Base-by-base conservation (phyloP, 2,888 invertebrate species). In the Agriopis aurantiaria region DNA sequence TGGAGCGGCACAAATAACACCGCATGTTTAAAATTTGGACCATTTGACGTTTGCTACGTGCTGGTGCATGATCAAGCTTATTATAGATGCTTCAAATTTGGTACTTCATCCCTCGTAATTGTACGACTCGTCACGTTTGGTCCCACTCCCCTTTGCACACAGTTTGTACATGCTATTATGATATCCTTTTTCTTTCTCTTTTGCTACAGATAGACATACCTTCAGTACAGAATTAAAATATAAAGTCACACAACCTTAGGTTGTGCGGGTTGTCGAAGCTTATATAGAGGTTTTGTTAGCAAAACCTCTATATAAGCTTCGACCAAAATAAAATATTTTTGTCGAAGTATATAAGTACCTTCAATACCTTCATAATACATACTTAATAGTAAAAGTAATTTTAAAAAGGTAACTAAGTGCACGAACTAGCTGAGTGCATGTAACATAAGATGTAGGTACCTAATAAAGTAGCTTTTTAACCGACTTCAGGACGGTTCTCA, bases 61-160 rank as follows among this genome's bases (percentile, higher is more conserved):
- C 84, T 82, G 75, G 71, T 75, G 91, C 91, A 93, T 93, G 91
- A 93, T 93, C 88, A 90, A 83, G 92, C 93, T 88, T 92, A 93
- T 93, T 93, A 92, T 80, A 75, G 84, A 88, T 84, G 86, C 88
- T 83, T 86, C 85, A 91, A 90, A 88, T 91, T 88, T 85, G 84
- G 75, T 80, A 82, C 83, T 77, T 81, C 77, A 79, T 70, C 62
- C 70, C 55, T 57, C 66, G 59, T 82, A 81, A 85, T 84, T 82
- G 78, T 81, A 76, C 79, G 75, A 81, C 83, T 84, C 81, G 90
- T 91, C 92, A 92, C 92, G 92, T 92, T 90, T 93, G 86, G 83
- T 85, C 86, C 82, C 82, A 74, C 82, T 83, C 89, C 91, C 85
- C 82, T 82, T 85, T 81, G 76, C 80, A 75, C 77, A 71, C 45